These are phyloP conservation scores for Aporophyla nigra DNA, from an alignment of 2,888 invertebrate species.

Conservation along the genomic window DNA sequence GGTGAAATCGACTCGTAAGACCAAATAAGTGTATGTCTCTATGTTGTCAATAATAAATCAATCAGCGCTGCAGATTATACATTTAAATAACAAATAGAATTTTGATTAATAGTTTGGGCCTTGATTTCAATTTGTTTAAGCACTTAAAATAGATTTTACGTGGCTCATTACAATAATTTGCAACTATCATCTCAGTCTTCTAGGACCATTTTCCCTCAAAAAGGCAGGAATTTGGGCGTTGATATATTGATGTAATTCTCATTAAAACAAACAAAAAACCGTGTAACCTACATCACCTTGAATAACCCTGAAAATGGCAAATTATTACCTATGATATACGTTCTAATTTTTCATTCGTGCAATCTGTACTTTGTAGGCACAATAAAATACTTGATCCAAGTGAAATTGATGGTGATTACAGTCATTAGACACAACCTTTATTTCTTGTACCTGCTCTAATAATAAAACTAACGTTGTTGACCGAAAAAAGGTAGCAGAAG, in stretches of 20 bases:
- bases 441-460: constrained; percentile 35
- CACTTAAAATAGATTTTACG: neutral
- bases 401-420: constrained; percentile 61
- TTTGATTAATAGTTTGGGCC: constrained; percentile 36
- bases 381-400: constrained; percentile 53
- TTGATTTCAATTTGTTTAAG: constrained; percentile 8
- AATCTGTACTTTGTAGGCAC: constrained; percentile 28
- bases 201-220: neutral
- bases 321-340: constrained; percentile 24
- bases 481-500: constrained; percentile 56
- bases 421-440: constrained; percentile 50
- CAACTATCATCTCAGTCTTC: neutral
- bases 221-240: neutral
- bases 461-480: constrained; percentile 61
- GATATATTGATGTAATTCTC: neutral
- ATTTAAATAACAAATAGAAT: constrained; percentile 26
- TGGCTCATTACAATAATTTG: constrained; percentile 1
- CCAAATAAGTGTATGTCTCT: constrained; percentile 18
- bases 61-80: constrained; percentile 11
- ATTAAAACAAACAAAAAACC: constrained; percentile 3
- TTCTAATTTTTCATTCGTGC: constrained; percentile 53
- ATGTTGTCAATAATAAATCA: constrained; percentile 37
- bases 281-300: neutral
- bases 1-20: constrained; percentile 23
- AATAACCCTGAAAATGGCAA: constrained; percentile 42